Conservation (phyloP, 2,888 invertebrate genomes). For the Parochlus steinenii region DNA sequence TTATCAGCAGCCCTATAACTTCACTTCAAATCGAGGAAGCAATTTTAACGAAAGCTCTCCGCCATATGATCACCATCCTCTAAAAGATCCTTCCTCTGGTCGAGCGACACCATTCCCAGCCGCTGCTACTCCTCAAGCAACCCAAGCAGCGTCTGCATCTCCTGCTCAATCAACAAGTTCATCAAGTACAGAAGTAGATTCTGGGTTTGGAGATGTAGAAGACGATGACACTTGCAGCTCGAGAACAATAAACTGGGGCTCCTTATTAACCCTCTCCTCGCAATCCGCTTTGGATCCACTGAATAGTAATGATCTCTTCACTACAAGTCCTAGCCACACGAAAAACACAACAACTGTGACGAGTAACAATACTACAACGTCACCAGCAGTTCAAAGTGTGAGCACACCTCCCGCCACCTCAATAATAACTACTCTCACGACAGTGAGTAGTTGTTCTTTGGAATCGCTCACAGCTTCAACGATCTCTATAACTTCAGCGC, state of each 20-base stretch:
- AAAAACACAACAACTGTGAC: constrained; percentile 19
- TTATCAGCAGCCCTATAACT: constrained; percentile 10
- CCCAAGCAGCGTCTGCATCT: constrained; percentile 18
- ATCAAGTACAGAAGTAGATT: constrained; percentile 40
- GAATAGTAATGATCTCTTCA: constrained; percentile 58
- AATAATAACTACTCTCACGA: constrained; percentile 9
- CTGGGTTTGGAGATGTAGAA: constrained; percentile 60
- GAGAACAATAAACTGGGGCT: constrained; percentile 81
- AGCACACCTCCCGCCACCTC: constrained; percentile 13
- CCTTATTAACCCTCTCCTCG: constrained; percentile 70
- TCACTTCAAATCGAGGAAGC: constrained; percentile 11
- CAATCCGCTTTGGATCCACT: constrained; percentile 72
- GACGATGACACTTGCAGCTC: constrained; percentile 28
- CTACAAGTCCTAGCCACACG: constrained; percentile 13
- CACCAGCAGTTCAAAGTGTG: constrained; percentile 15
- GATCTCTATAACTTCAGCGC: constrained; percentile 5
- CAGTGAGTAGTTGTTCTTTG: constrained; percentile 10
- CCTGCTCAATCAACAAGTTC: constrained; percentile 1
- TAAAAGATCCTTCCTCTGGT: constrained; percentile 33
- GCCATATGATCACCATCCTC: constrained; percentile 30
- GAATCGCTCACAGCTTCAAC: constrained; percentile 11
- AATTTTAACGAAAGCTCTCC: constrained; percentile 19
- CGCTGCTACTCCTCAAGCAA: no score
- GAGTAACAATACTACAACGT: constrained; percentile 26
- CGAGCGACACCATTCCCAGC: constrained; percentile 54